Evolutionary conservation across 1,140 invertebrate species (phyloP), one percentile per base, ranked within the genome.

Genomic region (Tribolium castaneum): DNA sequence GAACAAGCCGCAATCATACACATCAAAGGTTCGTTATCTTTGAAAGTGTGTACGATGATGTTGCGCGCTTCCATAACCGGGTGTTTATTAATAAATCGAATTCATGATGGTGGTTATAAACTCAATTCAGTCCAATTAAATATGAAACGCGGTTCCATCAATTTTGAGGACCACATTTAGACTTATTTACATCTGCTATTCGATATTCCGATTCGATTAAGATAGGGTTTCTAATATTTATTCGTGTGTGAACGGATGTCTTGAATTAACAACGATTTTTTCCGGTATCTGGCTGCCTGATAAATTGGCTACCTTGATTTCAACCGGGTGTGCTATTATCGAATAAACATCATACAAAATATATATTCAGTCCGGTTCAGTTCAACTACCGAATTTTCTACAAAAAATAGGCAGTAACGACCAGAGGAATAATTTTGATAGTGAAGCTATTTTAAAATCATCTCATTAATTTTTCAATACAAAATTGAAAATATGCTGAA

Each of bases 61-160:
- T 22, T 59, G 54, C 54, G 16, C 54, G 19, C 54, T 59, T 59
- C 54, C 54, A 59, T 59, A 59, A 59, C 30, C 25, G 59, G 25
- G 59, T 66, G 59, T 66, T 66, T 66, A 66, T 66, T 66, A 66
- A 35, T 66, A 66, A 66, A 66, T 66, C 59, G 59, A 66, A 66
- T 35, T 66, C 25, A 34, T 66, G 59, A 66, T 66, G 59, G 25
- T 35, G 25, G 59, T 66, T 66, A 14, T 66, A 66, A 66, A 66
- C 59, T 39, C 59, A 35, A 66, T 66, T 66, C 59, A n/a, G 10
- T 35, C 59, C 59, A 66, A 66, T 66, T 66, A 66, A 66, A 66
- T 66, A 66, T 66, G 59, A 66, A 45, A 66, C 59, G 30, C 10
- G 59, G n/a, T 59, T 35, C 10, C 19, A 22, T 66, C 59, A 30